A percentile compares a stretch with the other conserved stretches of the same genome.
These are phyloP conservation scores for Acrocephalus kingi DNA, from an alignment of 2,113 vertebrate genomes.

Conservation along the genomic window DNA sequence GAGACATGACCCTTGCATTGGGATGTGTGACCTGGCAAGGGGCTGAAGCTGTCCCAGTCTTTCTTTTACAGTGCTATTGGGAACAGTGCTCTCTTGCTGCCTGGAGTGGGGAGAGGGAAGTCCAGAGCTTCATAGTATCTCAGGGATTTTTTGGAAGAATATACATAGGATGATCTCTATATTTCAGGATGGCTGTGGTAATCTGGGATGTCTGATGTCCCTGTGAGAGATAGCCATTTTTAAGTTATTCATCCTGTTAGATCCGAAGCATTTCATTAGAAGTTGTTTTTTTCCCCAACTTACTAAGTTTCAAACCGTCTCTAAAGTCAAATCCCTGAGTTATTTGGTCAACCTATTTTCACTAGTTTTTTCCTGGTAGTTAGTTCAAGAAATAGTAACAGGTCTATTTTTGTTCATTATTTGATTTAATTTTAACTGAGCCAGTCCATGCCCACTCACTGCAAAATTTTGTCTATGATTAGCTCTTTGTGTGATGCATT, in stretches of 20 bases:
- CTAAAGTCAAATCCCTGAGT: neutral
- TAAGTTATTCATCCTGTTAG: neutral
- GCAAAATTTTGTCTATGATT: neutral
- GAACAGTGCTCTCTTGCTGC: neutral
- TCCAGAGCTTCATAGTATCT: neutral
- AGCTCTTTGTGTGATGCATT: neutral
- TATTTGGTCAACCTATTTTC: neutral
- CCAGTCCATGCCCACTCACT: neutral
- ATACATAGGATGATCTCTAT: neutral
- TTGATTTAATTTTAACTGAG: slow-evolving; percentile 25
- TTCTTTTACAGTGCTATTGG: rapidly evolving
- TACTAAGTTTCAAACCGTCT: neutral
- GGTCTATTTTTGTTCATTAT: slow-evolving; percentile 14
- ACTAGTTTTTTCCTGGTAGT: neutral
- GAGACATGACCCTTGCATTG: rapidly evolving
- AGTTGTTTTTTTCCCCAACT: neutral
- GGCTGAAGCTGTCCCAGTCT: neutral
- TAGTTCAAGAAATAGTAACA: slow-evolving; percentile 11
- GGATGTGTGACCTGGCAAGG: neutral
- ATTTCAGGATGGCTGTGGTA: neutral
- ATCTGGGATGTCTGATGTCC: neutral
- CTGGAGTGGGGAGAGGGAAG: neutral
- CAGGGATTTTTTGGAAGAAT: neutral
- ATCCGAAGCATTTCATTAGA: neutral
- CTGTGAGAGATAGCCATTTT: neutral